Base-by-base conservation (phyloP, 2,797 vertebrate species). In the Huso huso region DNA sequence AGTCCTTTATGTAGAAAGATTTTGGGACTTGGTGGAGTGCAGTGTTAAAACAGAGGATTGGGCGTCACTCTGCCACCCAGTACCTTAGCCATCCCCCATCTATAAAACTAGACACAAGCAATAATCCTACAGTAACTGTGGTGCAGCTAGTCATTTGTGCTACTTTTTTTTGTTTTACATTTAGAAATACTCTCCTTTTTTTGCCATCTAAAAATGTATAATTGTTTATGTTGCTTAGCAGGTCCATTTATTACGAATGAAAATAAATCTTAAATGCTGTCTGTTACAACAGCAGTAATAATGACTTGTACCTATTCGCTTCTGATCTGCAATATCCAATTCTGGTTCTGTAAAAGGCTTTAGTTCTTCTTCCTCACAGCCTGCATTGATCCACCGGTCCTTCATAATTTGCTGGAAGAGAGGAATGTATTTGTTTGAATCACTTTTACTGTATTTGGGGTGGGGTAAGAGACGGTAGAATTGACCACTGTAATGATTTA, bases 361-460 rank as follows among this genome's bases (percentile, higher is more conserved):
- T n/a, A 99, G 93, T 69, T 98, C 94, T 12, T 99, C 95, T 48
- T 99, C 96, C 48, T 99, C 97, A 10, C 94, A 94, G 49, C 95
- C 95, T 48, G 94, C 89, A 15, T 99, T 98, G 86, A 99, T 98
- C 97, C 96, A 99, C 68, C 96, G 92, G 82, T 99, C 97, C 88
- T 94, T 98, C 97, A 99, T 99, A 70, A 97, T 99, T 98, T 99
- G 97, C 97, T 99, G 75, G 63, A 70, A 69, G 65, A 65, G 6
- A 70, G 50, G 60, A 58, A 37, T 37, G 37, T 5, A 37, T 37
- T 37, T 37, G 37, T 37, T 37, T 4, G 5, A 37, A 37, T 37
- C 37, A 37, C 37, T 37, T 37, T 37, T 37, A 37, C 37, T 37
- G 37, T 37, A 37, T 37, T 37, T 37, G 37, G 4, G 37, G 37